Base-by-base conservation (phyloP, 2,888 invertebrate genomes). In the Pollenia labialis region DNA sequence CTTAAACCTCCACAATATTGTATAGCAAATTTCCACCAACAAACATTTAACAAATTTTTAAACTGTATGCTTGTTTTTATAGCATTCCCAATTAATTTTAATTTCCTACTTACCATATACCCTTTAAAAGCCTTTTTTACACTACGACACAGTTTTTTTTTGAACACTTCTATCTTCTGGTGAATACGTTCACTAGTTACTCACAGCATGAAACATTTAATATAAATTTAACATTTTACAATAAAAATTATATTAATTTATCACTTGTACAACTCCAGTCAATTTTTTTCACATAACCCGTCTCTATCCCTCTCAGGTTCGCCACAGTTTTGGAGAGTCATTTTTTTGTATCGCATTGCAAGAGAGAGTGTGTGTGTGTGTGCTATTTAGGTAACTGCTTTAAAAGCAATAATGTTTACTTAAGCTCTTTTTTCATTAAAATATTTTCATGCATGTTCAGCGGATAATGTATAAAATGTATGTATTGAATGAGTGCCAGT, bases 341-440 rank as follows among this genome's bases (percentile, higher is more conserved):
- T 54, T 54, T 23, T 52, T 16, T 52, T 10, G 46, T 58, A 23
- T n/a, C 16, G 10, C 23, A 16, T 74, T 74, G 14, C 32, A 66
- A 46, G 46, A 32, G 32, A 32, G 32, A 32, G 32, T 32, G 32
- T 4, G 32, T 32, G 4, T 32, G 32, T 32, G 1, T 68, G 16
- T 40, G 56, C 58, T 58, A 48, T 40, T 58, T 18, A 56, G 77
- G 8, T 68, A 58, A 68, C 48, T 68, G 56, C 46, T 42, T 66
- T 46, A 23, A 66, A 23, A 77, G 66, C 14, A 48, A 48, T 77
- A 56, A 18, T 77, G 46, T 66, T 76, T 54, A 48, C 46, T 56
- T 16, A 66, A 66, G 44, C 66, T 77, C 40, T 66, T 77, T 77
- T 23, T 77, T 64, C 77, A 68, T 79, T 68, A 79, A 68, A 40